phyloP scores from a whole-genome alignment of 92 coral and sea anemone genomes.

The Epizoanthus illoricatus region DNA sequence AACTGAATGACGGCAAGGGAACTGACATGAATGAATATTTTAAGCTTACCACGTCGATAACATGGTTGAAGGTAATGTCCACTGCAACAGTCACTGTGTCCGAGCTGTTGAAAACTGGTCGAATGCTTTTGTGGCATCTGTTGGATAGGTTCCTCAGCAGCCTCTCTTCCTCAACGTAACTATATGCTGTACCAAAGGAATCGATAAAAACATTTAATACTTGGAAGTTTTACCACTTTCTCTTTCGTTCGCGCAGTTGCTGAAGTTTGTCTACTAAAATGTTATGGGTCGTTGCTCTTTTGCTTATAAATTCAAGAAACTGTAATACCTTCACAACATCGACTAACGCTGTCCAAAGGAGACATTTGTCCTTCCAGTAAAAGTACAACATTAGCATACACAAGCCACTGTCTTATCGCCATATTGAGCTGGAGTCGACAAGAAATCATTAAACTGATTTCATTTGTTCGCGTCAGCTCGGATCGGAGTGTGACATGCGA shows the following conservation, averaged over 20 bases:
- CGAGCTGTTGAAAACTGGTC: conserved; percentile 66
- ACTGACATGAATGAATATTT: too few relatives aligned
- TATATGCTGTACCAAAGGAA: conserved; percentile 13
- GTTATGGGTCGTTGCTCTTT: background rate
- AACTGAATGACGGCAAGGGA: too few relatives aligned
- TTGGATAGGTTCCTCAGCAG: conserved; percentile 35
- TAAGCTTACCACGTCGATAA: conserved; percentile 77
- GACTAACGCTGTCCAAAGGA: background rate
- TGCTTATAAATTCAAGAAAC: background rate
- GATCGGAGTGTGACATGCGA: background rate
- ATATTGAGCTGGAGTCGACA: background rate
- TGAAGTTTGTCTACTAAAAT: background rate
- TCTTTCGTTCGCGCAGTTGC: too few relatives aligned
- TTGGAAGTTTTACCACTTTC: too few relatives aligned
- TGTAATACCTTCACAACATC: conserved; percentile 27
- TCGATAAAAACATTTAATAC: background rate
- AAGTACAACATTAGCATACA: background rate
- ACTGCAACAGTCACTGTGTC: conserved; percentile 56
- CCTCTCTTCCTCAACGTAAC: conserved; percentile 42
- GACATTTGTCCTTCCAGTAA: background rate
- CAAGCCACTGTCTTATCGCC: conserved; percentile 5
- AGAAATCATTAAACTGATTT: background rate
- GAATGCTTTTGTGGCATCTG: conserved; percentile 44
- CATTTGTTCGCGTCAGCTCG: background rate
- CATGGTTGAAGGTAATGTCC: conserved; percentile 80